A percentile compares a stretch with the other conserved stretches of the same genome.
Conservation (phyloP, 2,113 vertebrate genomes). For the Prietella phreatophila region DNA sequence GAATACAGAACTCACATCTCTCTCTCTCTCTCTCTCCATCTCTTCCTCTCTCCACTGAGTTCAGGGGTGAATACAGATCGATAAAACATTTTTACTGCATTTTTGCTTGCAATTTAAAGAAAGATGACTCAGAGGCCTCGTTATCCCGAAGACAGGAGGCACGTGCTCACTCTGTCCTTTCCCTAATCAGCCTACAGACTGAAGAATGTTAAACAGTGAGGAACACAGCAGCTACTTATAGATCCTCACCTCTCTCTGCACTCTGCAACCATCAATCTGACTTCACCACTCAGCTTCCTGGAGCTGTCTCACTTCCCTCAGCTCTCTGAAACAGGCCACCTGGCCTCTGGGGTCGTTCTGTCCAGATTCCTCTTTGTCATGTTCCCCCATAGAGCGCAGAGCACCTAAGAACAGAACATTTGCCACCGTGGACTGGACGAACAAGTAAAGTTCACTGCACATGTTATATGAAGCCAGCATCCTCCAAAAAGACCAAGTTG, state of each 20-base stretch:
- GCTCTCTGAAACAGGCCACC: slow-evolving; percentile 11
- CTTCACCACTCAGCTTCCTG: neutral
- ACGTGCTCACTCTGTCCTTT: neutral
- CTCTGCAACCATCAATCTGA: neutral
- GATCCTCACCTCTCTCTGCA: neutral
- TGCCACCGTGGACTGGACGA: neutral
- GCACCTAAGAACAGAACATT: slow-evolving; percentile 4
- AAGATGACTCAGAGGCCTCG: slow-evolving; percentile 45
- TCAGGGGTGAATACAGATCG: slow-evolving; percentile 18
- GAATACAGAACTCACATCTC: slow-evolving; percentile 14
- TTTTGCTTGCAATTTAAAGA: slow-evolving; percentile 47
- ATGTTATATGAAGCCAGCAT: neutral
- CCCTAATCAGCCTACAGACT: neutral
- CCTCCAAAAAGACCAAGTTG: neutral
- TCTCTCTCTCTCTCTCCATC: neutral
- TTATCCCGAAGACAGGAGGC: slow-evolving; percentile 22
- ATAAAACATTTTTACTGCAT: slow-evolving; percentile 45
- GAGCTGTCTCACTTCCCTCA: neutral
- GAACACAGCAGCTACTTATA: neutral
- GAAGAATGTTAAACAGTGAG: neutral
- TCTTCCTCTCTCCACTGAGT: neutral
- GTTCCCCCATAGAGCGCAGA: neutral
- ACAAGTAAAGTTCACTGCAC: slow-evolving; percentile 1
- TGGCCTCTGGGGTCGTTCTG: slow-evolving; percentile 18
- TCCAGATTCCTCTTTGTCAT: slow-evolving; percentile 20